Base-by-base conservation (phyloP, 2,888 invertebrate species). In the Agriopis aurantiaria region DNA sequence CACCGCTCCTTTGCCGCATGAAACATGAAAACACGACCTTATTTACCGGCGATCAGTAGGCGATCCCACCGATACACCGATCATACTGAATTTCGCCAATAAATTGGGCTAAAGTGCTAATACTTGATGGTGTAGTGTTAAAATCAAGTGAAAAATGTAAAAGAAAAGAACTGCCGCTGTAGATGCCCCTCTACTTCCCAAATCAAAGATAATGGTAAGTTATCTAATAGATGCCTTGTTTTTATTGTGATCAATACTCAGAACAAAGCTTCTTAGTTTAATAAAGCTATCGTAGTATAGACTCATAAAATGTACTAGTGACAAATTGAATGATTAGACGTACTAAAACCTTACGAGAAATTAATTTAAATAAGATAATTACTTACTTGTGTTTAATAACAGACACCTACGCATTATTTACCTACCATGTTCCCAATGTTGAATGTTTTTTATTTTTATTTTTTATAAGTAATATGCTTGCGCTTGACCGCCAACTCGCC, bases 1-100 rank as follows among this genome's bases (percentile, higher is more conserved):
- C 76, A 76, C 88, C 80, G 76, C 81, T 93, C 90, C 71, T 89
- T 90, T 92, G 92, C 88, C 92, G 93, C 93, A 93, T 91, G 87
- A 90, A 69, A 89, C 88, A 89, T 88, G 87, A 79, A 90, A 90
- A 90, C 81, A 82, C 87, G 85, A 88, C 87, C 85, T 85, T 89
- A 89, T 88, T 85, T 84, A 86, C 86, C 78, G 76, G 79, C 75
- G 72, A 74, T 75, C 80, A 73, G 71, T 72, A 57, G 61, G 23
- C 65, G 69, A 69, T 58, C 56, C 68, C 63, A 77, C 75, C 81
- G 81, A 78, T 82, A 81, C 75, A 74, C 75, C 65, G 78, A 80
- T 76, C 73, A 74, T 75, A 74, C 68, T 59, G 66, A 75, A 70
- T 75, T 78, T 76, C 64, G 53, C 45, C 43, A 56, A 55, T 61